Base-by-base conservation (phyloP, 2,113 vertebrate genomes). In the Vulpes lagopus region DNA sequence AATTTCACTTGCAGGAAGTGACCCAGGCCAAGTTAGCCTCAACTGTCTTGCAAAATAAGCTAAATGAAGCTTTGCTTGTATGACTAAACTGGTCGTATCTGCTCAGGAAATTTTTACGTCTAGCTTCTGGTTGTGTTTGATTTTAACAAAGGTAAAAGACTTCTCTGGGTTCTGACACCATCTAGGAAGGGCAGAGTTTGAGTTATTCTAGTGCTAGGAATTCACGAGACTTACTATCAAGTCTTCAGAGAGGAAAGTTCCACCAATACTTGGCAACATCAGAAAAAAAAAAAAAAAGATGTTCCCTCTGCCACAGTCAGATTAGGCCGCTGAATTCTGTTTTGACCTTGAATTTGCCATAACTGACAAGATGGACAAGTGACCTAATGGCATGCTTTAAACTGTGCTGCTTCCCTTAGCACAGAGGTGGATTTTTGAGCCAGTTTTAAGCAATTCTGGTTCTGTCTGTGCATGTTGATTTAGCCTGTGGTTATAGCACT, bases 221-320 rank as follows among this genome's bases (percentile, higher is more conserved):
- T 95, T 94, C 65, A 57, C 65, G 64, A 84, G 49, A 20, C 23
- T 95, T 82, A 38, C 59, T 95, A 25, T 91, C 27, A 76, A 19
- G 62, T 65, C 60, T 91, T 93, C 79, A 81, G 74, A 95, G 84
- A 82, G 76, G 73, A 88, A 84, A 97, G 91, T 79, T 93, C 67
- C 86, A 27, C 38, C 53, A 88, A 59, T 19, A 81, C 27, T 16
- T n/a, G 87, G 30, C 10, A 73, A 88, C 20, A 38, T 87, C 38
- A 49, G 15, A 16, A 19, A 32, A 23, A 43, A 69, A 5, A 14
- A 84, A 11, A 69, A 5, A 4, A 14, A 84, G 10, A 51, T 7
- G 4, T 67, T 16, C 69, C 53, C 71, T 71, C 0, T 49, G 60
- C 73, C 35, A 57, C 2, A 5, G 20, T 76, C 74, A 89, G 57